Evolutionary conservation across 2,888 invertebrate species (phyloP).

Genomic region (Chaitophorus viminalis): DNA sequence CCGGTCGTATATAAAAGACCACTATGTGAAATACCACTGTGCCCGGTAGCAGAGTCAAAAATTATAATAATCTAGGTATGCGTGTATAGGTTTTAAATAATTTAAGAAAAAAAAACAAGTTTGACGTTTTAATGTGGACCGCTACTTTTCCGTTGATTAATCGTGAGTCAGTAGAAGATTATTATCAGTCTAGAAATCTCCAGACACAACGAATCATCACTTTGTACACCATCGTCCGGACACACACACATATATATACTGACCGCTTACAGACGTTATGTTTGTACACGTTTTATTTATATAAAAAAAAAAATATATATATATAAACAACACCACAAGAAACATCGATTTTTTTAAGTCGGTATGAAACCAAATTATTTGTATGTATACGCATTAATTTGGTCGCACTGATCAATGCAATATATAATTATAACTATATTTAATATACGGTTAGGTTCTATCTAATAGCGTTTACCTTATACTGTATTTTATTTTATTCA

Average conservation of each 20-base stretch:
- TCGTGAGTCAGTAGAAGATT: slow-evolving; percentile 2
- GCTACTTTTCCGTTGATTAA: slow-evolving; percentile 53
- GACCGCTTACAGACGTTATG: background rate
- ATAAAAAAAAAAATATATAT: background rate
- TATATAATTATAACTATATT: too few relatives aligned
- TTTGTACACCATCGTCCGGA: background rate
- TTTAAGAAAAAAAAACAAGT: slow-evolving; percentile 13
- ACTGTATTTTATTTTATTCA: too few relatives aligned
- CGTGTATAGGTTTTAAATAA: slow-evolving; percentile 30
- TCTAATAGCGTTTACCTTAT: too few relatives aligned
- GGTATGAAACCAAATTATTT: background rate
- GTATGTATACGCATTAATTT: too few relatives aligned
- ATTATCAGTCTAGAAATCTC: slow-evolving; percentile 46
- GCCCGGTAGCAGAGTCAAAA: slow-evolving; percentile 50
- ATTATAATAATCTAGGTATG: background rate
- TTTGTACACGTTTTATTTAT: background rate
- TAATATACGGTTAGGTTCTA: too few relatives aligned
- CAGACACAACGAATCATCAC: slow-evolving; percentile 34
- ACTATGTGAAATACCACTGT: slow-evolving; percentile 46
- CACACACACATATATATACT: background rate
- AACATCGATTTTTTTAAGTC: background rate
- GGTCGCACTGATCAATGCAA: too few relatives aligned
- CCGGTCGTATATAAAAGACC: slow-evolving; percentile 28
- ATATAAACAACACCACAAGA: background rate
- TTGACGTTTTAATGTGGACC: slow-evolving; percentile 51